A percentile compares a stretch with the other conserved stretches of the same genome.
Evolutionary conservation across 2,797 vertebrate species (phyloP).

Genomic region (Pteronotus mesoamericanus): DNA sequence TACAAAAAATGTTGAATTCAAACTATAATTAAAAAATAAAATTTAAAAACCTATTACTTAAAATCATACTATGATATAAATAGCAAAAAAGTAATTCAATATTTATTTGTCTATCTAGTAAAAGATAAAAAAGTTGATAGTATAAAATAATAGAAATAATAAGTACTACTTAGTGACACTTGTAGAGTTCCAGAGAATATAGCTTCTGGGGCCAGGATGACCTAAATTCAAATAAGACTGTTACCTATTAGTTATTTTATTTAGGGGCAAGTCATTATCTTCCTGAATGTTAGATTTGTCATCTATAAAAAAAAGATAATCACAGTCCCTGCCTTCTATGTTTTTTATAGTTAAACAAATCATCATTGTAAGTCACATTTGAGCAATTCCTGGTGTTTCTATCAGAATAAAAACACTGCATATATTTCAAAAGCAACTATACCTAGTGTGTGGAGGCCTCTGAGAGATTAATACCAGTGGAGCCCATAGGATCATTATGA

Average conservation of each 20-base stretch:
- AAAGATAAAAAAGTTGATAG: not conserved
- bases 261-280: not conserved
- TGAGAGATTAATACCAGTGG: not conserved
- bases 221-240: not conserved
- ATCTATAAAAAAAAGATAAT: not conserved
- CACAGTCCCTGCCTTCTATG: not conserved
- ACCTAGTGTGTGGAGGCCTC: not conserved
- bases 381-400: not conserved
- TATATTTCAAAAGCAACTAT: not conserved
- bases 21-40: not conserved
- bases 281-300: not conserved
- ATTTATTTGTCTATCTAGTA: not conserved
- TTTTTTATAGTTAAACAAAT: not conserved
- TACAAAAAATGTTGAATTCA: not conserved
- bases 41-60: not conserved
- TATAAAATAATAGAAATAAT: not conserved
- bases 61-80: not conserved
- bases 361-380: not conserved
- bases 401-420: not conserved
- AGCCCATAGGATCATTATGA: not conserved
- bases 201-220: fast-evolving
- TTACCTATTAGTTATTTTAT: not conserved
- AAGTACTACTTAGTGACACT: not conserved
- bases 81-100: not conserved
- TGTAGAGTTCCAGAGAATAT: not conserved